These are phyloP conservation scores for Drosophila asahinai DNA, from an alignment of 1,140 invertebrate species.

Conservation along the genomic window DNA sequence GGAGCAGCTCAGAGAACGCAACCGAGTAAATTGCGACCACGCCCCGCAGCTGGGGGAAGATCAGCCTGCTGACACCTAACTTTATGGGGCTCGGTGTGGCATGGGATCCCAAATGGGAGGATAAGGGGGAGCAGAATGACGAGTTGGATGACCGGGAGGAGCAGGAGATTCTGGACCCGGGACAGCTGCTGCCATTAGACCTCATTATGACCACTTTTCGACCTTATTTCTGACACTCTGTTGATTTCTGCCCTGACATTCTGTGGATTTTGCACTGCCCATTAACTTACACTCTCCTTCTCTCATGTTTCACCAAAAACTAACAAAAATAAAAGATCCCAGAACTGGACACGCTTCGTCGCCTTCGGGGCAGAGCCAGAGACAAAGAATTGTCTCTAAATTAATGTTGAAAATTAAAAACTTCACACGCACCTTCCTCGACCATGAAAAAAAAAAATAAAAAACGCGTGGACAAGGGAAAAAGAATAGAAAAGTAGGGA, in stretches of 20 bases:
- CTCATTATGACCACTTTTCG: conserved; percentile 49
- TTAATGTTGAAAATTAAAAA: conserved; percentile 81
- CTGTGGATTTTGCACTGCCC: conserved; percentile 48
- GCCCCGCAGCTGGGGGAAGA: conserved; percentile 51
- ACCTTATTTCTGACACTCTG: conserved; percentile 55
- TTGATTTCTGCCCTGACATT: conserved; percentile 65
- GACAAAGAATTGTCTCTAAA: conserved; percentile 73
- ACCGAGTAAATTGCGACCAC: conserved; percentile 58
- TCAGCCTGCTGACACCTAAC: conserved; percentile 75
- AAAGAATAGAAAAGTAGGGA: background rate
- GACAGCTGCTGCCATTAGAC: conserved; percentile 64
- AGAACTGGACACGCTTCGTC: conserved; percentile 65
- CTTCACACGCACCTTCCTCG: conserved; percentile 70
- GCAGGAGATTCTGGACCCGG: background rate
- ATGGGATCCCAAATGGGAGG: background rate
- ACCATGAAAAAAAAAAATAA: conserved; percentile 18
- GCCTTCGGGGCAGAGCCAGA: conserved; percentile 26
- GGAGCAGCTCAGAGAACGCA: background rate
- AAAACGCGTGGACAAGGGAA: conserved; percentile 8
- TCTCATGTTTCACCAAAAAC: conserved; percentile 2
- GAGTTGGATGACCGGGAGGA: background rate
- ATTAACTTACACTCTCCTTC: conserved; percentile 30
- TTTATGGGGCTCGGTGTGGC: conserved; percentile 15
- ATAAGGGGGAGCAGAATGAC: background rate
- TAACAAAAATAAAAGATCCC: background rate